Percentiles rank a stretch among this genome's conserved stretches.
Conservation (phyloP, 2,888 invertebrate species). For the Synergus japonicus region DNA sequence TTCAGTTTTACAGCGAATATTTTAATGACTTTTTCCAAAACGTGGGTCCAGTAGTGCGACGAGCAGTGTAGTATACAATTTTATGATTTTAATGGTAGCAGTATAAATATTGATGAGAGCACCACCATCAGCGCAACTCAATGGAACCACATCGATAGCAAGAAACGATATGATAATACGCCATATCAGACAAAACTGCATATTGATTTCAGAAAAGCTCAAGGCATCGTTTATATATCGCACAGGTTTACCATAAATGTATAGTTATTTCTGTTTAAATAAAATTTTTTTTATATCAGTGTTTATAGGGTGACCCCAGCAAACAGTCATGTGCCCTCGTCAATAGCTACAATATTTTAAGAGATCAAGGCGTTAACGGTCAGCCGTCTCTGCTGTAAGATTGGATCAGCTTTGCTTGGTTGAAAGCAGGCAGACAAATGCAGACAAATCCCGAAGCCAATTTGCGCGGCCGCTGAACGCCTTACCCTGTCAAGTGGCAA, state of each 20-base stretch:
- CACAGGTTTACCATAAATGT: not conserved
- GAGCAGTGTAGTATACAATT: not conserved
- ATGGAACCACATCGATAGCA: constrained; percentile 42
- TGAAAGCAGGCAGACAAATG: constrained; percentile 13
- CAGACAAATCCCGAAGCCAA: constrained; percentile 55
- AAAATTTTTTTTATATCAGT: not conserved
- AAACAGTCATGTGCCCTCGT: not conserved
- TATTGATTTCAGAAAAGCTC: constrained; percentile 52
- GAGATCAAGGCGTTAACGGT: constrained; percentile 9
- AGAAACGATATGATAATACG: constrained; percentile 56
- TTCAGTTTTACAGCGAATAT: not conserved
- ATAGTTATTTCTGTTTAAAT: not conserved
- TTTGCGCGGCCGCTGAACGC: constrained; percentile 54
- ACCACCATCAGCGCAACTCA: constrained; percentile 52
- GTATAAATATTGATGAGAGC: constrained; percentile 50
- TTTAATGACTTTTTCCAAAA: not conserved
- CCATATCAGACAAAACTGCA: constrained; percentile 59
- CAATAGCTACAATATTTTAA: not conserved
- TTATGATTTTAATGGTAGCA: not conserved
- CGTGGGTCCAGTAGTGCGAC: not conserved
- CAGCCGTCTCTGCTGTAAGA: constrained; percentile 70
- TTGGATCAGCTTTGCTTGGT: constrained; percentile 69
- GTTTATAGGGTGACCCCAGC: not conserved
- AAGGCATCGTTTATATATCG: not conserved
- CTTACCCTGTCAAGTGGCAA: constrained; percentile 57